Evolutionary conservation across 2,113 vertebrate species (phyloP).

Genomic region (Pithys albifrons): DNA sequence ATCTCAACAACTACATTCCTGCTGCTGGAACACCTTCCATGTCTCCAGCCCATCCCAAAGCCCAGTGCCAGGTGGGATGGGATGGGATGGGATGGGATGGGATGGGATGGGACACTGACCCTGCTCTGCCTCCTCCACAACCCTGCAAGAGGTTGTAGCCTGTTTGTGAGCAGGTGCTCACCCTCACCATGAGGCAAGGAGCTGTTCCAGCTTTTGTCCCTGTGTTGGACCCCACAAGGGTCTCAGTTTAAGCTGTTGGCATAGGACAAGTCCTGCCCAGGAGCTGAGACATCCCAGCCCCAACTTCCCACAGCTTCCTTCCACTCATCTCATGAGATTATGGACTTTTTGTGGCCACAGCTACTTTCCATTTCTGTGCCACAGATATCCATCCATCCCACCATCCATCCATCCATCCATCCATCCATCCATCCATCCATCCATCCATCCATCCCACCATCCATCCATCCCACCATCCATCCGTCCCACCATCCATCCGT

Average conservation of each 20-base stretch:
- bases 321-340: not conserved
- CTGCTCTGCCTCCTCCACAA: not conserved
- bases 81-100: too few relatives aligned
- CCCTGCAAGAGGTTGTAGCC: not conserved
- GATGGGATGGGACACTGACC: too few relatives aligned
- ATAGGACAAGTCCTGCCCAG: fast-evolving
- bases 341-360: not conserved
- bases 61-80: not conserved
- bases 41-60: not conserved
- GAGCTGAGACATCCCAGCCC: not conserved
- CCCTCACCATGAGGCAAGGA: not conserved
- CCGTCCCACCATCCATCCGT: too few relatives aligned
- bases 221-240: not conserved
- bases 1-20: fast-evolving
- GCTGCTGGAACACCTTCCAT: not conserved
- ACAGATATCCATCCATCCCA: too few relatives aligned
- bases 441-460: not conserved
- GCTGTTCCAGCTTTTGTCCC: not conserved
- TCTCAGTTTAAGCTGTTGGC: not conserved
- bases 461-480: not conserved
- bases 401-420: too few relatives aligned
- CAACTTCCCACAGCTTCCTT: not conserved
- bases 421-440: too few relatives aligned
- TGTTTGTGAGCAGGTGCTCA: not conserved
- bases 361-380: not conserved